Percentiles rank a stretch among this genome's conserved stretches.
These are phyloP conservation scores for Caenorhabditis auriculariae DNA, from an alignment of 2,888 invertebrate species.

Conservation along the genomic window DNA sequence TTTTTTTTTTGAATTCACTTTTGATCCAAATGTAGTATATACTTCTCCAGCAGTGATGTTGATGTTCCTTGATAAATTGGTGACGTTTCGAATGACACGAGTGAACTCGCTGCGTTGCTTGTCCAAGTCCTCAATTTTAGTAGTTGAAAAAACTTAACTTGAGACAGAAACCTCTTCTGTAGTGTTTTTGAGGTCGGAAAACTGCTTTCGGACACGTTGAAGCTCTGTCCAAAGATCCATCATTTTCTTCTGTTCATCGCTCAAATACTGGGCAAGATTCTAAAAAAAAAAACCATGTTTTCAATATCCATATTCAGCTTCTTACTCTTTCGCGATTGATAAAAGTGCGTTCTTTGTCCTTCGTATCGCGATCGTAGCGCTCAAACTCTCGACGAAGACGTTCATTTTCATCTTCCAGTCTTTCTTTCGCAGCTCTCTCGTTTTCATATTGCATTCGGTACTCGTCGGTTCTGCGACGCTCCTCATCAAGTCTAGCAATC, in stretches of 20 bases:
- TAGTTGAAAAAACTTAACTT: neutral
- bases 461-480: slow-evolving; percentile 57
- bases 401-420: slow-evolving; percentile 56
- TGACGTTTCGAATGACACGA: slow-evolving; percentile 44
- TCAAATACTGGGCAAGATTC: slow-evolving; percentile 60
- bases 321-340: slow-evolving; percentile 46
- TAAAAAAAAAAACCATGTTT: slow-evolving; percentile 12
- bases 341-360: slow-evolving; percentile 56
- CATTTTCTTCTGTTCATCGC: slow-evolving; percentile 62
- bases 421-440: slow-evolving; percentile 51
- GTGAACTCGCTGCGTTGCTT: slow-evolving; percentile 53
- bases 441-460: slow-evolving; percentile 57
- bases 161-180: slow-evolving; percentile 27
- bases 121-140: slow-evolving; percentile 36
- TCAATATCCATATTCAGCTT: neutral
- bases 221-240: slow-evolving; percentile 61
- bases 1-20: neutral
- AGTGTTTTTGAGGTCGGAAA: slow-evolving; percentile 49
- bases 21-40: too few species aligned
- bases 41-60: slow-evolving; percentile 15
- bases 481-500: slow-evolving; percentile 57
- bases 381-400: slow-evolving; percentile 57
- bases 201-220: slow-evolving; percentile 60
- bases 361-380: slow-evolving; percentile 46
- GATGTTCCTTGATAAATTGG: slow-evolving; percentile 24